Evolutionary conservation across 2,888 invertebrate species (phyloP).

Genomic region (Prosapia bicincta): DNA sequence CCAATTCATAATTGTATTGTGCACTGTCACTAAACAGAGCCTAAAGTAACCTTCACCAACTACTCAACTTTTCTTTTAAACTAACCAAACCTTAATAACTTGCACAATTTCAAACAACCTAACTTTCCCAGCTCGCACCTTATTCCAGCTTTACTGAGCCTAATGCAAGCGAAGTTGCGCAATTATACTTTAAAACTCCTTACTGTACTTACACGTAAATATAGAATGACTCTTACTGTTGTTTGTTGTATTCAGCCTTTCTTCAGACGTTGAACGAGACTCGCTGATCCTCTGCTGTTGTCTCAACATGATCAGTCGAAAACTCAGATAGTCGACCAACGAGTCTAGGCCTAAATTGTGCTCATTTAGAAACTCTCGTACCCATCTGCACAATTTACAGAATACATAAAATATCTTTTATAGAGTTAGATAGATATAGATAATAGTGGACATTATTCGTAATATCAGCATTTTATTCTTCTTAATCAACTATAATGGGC

Average conservation of each 20-base stretch:
- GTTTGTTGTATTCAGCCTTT: slow-evolving; percentile 49
- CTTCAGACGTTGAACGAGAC: slow-evolving; percentile 71
- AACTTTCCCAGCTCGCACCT: no score
- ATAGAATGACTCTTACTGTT: slow-evolving; percentile 28
- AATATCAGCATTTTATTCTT: no score
- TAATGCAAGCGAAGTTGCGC: not conserved
- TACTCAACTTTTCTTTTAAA: no score
- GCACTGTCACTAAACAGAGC: no score
- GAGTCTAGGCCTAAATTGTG: slow-evolving; percentile 95
- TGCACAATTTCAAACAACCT: no score
- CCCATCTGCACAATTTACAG: slow-evolving; percentile 71
- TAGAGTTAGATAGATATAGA: no score
- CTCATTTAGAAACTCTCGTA: slow-evolving; percentile 94
- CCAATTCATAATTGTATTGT: no score
- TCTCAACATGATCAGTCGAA: slow-evolving; percentile 90
- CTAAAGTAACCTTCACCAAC: no score
- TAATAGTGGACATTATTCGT: no score
- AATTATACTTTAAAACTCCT: not conserved
- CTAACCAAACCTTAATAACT: no score
- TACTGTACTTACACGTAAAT: not conserved
- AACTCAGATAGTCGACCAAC: slow-evolving; percentile 95
- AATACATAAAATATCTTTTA: no score
- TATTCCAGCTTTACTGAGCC: not conserved
- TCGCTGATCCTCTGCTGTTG: slow-evolving; percentile 81
- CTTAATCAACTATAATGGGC: no score